These are phyloP conservation scores for Merodon equestris DNA, from an alignment of 2,888 invertebrate genomes.

Conservation along the genomic window DNA sequence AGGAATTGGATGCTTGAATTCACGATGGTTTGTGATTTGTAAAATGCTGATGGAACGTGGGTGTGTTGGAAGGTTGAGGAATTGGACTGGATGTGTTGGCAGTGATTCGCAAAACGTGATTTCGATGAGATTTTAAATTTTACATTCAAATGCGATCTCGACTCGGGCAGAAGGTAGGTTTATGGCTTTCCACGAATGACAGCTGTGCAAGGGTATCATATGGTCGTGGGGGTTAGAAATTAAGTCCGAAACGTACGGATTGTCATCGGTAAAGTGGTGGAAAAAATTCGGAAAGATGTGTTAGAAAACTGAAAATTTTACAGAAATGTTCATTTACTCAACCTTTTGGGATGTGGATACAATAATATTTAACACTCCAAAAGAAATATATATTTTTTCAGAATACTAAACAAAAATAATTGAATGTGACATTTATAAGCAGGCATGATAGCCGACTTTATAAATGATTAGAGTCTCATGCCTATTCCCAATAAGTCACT, in stretches of 20 bases:
- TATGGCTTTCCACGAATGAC: constrained; percentile 19
- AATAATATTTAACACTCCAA: no score
- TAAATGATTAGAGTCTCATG: no score
- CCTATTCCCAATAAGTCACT: no score
- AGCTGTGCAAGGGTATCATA: constrained; percentile 9
- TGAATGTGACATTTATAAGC: no score
- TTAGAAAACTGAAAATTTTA: not conserved
- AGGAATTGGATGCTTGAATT: not conserved
- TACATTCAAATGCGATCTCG: not conserved
- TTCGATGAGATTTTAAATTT: not conserved
- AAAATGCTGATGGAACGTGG: no score
- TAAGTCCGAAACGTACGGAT: not conserved
- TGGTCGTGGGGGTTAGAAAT: not conserved
- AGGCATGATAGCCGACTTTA: no score
- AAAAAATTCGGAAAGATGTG: not conserved
- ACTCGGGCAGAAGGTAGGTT: constrained; percentile 10
- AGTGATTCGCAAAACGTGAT: not conserved
- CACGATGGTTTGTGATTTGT: not conserved
- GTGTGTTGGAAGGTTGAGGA: no score
- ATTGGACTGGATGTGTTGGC: no score
- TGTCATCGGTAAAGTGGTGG: not conserved
- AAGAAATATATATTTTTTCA: no score
- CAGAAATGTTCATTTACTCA: no score
- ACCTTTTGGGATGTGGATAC: no score
- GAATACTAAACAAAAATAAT: no score